These are phyloP conservation scores for Laspeyria flexula DNA, from an alignment of 2,888 invertebrate species.

Conservation along the genomic window DNA sequence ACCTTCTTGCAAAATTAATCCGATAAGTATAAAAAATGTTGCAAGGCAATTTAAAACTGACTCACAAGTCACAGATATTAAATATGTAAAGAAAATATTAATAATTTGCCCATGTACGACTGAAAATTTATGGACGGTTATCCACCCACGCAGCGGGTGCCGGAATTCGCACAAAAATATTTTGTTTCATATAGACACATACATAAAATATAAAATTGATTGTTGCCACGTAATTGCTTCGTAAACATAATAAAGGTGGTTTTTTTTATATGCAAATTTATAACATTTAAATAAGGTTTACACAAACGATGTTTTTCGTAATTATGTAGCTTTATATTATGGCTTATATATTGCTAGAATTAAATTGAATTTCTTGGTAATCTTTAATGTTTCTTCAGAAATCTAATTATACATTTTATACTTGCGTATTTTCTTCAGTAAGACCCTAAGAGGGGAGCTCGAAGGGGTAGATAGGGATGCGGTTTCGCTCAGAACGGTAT, in stretches of 20 bases:
- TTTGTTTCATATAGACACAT: constrained; percentile 16
- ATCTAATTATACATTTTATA: constrained; percentile 8
- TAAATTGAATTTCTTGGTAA: constrained; percentile 2
- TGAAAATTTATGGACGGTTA: constrained; percentile 41
- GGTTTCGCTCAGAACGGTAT: constrained; percentile 16
- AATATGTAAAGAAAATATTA: constrained; percentile 14
- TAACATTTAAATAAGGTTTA: constrained; percentile 3
- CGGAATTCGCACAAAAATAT: constrained; percentile 27
- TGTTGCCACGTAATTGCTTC: constrained; percentile 27
- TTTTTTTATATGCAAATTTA: constrained; percentile 16
- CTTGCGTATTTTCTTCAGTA: constrained; percentile 8
- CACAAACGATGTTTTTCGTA: background rate
- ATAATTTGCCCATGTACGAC: constrained; percentile 17
- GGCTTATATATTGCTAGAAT: too few species aligned
- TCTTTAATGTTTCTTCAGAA: background rate
- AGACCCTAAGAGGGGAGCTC: constrained; percentile 4
- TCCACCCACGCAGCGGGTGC: constrained; percentile 38
- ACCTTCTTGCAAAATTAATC: background rate
- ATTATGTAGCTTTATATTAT: background rate
- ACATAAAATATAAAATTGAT: constrained; percentile 39
- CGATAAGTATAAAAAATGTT: background rate
- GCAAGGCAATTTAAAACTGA: constrained; percentile 1
- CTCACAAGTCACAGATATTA: constrained; percentile 2
- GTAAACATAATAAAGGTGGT: constrained; percentile 19
- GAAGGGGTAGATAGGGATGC: constrained; percentile 11